A percentile compares a stretch with the other conserved stretches of the same genome.
Evolutionary conservation across 2,113 vertebrate genomes (phyloP).

Genomic region (Eurystomus gularis): DNA sequence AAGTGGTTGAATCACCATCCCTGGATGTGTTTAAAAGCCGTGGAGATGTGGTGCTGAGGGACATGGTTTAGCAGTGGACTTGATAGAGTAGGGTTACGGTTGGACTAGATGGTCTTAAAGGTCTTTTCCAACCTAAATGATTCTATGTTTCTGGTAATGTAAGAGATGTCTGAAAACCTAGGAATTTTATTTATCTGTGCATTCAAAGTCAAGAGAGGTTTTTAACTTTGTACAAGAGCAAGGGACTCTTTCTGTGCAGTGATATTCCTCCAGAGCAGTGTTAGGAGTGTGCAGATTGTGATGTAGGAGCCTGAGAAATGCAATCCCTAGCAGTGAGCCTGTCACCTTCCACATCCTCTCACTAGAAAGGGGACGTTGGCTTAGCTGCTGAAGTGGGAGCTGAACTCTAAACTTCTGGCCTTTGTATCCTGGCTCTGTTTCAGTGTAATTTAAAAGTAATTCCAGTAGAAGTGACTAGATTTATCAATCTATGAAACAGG

Average conservation of each 20-base stretch:
- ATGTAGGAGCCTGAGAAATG: background rate
- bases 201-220: background rate
- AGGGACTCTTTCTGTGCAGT: background rate
- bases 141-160: background rate
- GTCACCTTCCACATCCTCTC: background rate
- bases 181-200: background rate
- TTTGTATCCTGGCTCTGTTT: background rate
- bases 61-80: no score
- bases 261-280: background rate
- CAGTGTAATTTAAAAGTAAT: background rate
- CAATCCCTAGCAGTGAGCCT: background rate
- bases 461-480: background rate
- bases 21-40: no score
- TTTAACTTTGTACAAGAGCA: background rate
- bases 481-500: background rate
- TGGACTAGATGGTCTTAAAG: no score
- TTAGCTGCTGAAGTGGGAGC: background rate
- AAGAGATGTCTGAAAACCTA: background rate
- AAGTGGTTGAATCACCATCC: no score
- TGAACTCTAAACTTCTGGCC: background rate
- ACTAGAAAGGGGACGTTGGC: background rate
- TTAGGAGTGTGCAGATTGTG: background rate
- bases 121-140: no score
- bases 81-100: no score
- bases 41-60: no score